Conservation (phyloP, 2,113 vertebrate species). For the Melanotaenia duboulayi region DNA sequence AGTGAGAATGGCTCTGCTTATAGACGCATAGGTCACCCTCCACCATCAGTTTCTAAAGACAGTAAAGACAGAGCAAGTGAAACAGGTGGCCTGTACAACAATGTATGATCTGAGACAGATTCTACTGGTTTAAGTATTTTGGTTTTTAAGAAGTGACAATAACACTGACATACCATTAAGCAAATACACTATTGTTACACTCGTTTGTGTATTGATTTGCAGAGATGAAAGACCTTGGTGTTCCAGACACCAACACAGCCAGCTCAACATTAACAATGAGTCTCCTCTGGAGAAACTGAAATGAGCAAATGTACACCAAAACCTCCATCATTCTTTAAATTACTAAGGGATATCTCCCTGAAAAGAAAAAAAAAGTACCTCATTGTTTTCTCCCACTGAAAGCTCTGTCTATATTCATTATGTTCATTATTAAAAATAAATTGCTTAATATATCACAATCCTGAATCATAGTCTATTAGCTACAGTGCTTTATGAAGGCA, state of each 20-base stretch:
- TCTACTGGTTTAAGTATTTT: conserved; percentile 23
- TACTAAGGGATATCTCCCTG: conserved; percentile 18
- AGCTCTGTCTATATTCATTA: not conserved
- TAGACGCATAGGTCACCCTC: conserved; percentile 60
- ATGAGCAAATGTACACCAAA: not conserved
- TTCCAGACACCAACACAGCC: conserved; percentile 7
- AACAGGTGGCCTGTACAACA: not conserved
- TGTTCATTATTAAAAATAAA: conserved; percentile 9
- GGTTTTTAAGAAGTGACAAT: conserved; percentile 38
- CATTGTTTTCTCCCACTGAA: conserved; percentile 13
- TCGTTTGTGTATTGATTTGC: conserved; percentile 57
- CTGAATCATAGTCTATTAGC: conserved; percentile 47
- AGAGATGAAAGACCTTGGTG: conserved; percentile 14
- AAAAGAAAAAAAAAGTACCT: conserved; percentile 16
- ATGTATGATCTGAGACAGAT: not conserved
- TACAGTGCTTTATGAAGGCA: conserved; percentile 37
- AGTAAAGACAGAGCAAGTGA: not conserved
- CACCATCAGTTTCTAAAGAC: conserved; percentile 61
- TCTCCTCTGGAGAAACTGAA: not conserved
- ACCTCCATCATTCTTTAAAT: conserved; percentile 21
- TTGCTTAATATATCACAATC: conserved; percentile 27
- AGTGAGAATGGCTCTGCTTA: conserved; percentile 47
- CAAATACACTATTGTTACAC: conserved; percentile 33
- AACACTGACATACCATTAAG: conserved; percentile 14
- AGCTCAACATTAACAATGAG: conserved; percentile 3